Evolutionary conservation across 2,797 vertebrate genomes (phyloP), one percentile per base, ranked within the genome.

Genomic region (Clarias pachynema): DNA sequence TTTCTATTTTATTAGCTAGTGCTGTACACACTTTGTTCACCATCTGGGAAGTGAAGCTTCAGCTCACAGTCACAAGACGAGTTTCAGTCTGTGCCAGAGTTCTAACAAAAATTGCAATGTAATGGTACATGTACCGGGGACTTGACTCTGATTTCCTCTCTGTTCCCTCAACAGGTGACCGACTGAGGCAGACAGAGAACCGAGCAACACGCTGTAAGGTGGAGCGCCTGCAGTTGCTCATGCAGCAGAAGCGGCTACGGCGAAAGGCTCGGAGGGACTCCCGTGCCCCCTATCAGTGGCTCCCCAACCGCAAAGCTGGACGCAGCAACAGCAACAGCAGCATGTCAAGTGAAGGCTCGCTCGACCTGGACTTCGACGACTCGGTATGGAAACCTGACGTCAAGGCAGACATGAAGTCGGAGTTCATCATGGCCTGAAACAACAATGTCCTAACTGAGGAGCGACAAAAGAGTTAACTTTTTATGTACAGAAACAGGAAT

Each of bases 341-440:
- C 84, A 94, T 96, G 90, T 97, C 97, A 62, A 95, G 97, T 1
- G 97, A 98, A 84, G 95, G 97, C 91, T 98, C 97, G 92, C 93
- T 99, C 79, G 97, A 99, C 93, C 95, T 98, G 91, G 97, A 98
- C 95, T 99, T 97, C 89, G 98, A 99, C 86, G 98, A 99, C 91
- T 97, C 97, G 0, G 96, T 98, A 82, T 99, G 97, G 98, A 99
- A 99, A 91, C 97, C 97, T 0, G 97, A 99, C 83, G 98, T 99
- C 90, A 98, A 99, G 92, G 96, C 98, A 0, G 98, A 99, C 93
- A 92, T 99, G 92, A 98, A 99, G 94, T 96, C 98, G 0, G 98
- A 99, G 92, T 99, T 97, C 12, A 96, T 99, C 85, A 97, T 99
- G 96, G 98, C 97, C 91, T 99, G 78, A 90, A 86, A 34, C 20